Conservation (phyloP, 2,888 invertebrate genomes). For the Hypselothyrea guttata region DNA sequence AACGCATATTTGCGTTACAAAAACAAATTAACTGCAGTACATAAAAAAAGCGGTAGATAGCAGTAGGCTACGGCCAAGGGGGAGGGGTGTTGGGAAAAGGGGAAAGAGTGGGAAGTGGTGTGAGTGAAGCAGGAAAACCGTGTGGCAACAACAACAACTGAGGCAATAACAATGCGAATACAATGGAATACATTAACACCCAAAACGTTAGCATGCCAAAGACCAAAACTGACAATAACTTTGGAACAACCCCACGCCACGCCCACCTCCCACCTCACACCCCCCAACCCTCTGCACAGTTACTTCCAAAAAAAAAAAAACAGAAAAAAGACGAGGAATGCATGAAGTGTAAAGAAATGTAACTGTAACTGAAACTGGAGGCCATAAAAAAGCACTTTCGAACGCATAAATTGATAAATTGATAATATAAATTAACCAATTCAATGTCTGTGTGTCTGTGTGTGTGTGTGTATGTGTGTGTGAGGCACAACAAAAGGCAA, state of each 20-base stretch:
- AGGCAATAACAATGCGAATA: not conserved
- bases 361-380: constrained; percentile 43
- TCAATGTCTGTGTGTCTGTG: constrained; percentile 35
- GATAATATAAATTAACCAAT: constrained; percentile 77
- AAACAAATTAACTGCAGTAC: constrained; percentile 18
- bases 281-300: not conserved
- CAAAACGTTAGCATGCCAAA: constrained; percentile 49
- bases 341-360: constrained; percentile 25
- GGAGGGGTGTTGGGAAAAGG: not conserved
- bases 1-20: constrained; percentile 38
- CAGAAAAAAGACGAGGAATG: not conserved
- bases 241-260: constrained; percentile 1
- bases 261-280: not conserved
- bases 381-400: constrained; percentile 71
- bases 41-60: not conserved
- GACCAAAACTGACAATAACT: constrained; percentile 49
- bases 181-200: constrained; percentile 38
- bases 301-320: not conserved
- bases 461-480: constrained; percentile 27
- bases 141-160: not conserved
- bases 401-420: constrained; percentile 75
- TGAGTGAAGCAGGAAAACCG: too few species aligned
- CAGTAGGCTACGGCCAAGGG: not conserved
- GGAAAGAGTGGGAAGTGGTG: not conserved
- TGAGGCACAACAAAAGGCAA: constrained; percentile 41